Evolutionary conservation across 2,113 vertebrate species (phyloP), one percentile per base, ranked within the genome.

Genomic region (Oreochromis spilurus): DNA sequence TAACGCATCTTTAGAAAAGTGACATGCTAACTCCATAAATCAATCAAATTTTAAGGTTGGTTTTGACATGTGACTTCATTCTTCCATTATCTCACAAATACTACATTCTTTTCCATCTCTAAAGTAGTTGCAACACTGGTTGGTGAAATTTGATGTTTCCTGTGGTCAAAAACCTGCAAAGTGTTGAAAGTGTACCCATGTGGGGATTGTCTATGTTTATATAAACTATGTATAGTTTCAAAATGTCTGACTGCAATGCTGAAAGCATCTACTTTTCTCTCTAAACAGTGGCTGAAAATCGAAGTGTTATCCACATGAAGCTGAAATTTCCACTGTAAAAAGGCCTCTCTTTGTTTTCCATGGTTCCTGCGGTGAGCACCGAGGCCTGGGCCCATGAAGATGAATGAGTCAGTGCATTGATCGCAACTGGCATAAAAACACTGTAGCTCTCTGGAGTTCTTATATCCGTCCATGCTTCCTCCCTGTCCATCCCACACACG

Each of bases 281-380:
- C 48, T 9, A 82, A 94, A 93, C 89, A 94, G 93, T 86, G 83
- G 58, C 82, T 83, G 78, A 82, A 77, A 89, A 90, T 79, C 81
- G 80, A 90, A 88, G 89, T 81, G 91, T 88, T 87, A 84, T 91
- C 62, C 88, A 81, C 89, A 85, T 88, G 84, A 92, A 89, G 89
- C 82, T 85, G 75, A 88, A 77, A 84, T 92, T 93, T 93, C 93
- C 89, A 60, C 88, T 70, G 40, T 90, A 36, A 87, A 92, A 92
- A 91, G 5, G 38, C 72, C 50, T 79, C 19, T 79, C 90, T 94
- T 94, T 94, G 93, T 94, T 95, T 94, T 94, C 84, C 89, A 82
- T 72, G 84, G 87, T 54, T 95, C 88, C 95, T 92, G 93, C 16
- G 88, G 92, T 84, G 91, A 90, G 88, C 3, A 17, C 29, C 75